Evolutionary conservation across 2,888 invertebrate species (phyloP).

Genomic region (Xanthia togata): DNA sequence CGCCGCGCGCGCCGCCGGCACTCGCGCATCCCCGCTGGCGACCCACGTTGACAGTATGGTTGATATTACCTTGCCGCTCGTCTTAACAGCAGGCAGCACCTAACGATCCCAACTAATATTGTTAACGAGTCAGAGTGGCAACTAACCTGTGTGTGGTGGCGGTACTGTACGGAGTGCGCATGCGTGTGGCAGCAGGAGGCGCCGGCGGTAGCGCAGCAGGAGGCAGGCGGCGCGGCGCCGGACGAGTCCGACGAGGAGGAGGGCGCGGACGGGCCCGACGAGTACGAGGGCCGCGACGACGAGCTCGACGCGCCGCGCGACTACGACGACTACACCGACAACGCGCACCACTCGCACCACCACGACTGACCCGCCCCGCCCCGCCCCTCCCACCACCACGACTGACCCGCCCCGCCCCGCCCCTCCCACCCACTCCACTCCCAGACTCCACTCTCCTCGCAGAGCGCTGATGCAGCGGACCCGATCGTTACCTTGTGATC

Average conservation of each 20-base stretch:
- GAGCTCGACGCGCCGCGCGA: conserved; percentile 81
- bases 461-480: not conserved
- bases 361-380: conserved; percentile 76
- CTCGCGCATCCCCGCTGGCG: conserved; percentile 7
- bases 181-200: conserved; percentile 72
- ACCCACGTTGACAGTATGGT: conserved; percentile 43
- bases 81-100: conserved; percentile 20
- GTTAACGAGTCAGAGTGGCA: conserved; percentile 18
- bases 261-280: conserved; percentile 67
- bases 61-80: conserved; percentile 29
- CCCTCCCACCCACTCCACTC: conserved; percentile 3
- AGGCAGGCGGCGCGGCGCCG: conserved; percentile 57
- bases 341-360: conserved; percentile 81
- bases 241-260: conserved; percentile 68
- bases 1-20: conserved; percentile 41
- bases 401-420: conserved; percentile 71
- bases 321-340: conserved; percentile 88
- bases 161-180: conserved; percentile 54
- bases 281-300: conserved; percentile 80
- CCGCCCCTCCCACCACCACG: conserved; percentile 68
- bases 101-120: conserved; percentile 37
- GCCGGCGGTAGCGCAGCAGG: conserved; percentile 72
- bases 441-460: not conserved
- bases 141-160: conserved; percentile 40
- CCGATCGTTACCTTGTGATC: conserved; percentile 11